Percentiles rank a stretch among this genome's conserved stretches.
These are phyloP conservation scores for Gouania willdenowi DNA, from an alignment of 2,797 vertebrate species.

Conservation along the genomic window DNA sequence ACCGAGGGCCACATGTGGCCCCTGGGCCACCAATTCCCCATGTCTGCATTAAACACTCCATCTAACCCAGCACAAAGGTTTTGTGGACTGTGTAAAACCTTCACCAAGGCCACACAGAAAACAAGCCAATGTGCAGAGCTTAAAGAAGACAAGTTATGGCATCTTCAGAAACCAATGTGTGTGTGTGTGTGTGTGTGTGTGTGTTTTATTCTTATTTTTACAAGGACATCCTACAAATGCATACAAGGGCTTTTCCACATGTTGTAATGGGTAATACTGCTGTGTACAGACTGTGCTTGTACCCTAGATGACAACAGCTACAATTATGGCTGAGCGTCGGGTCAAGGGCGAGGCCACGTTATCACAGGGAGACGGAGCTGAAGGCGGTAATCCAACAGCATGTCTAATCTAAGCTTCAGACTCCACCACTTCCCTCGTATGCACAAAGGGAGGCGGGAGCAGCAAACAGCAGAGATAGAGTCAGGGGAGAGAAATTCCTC, in stretches of 20 bases:
- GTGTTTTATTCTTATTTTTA: no score
- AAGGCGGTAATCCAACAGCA: constrained; percentile 41
- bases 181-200: no score
- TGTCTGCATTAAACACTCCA: constrained; percentile 17
- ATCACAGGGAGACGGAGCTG: constrained; percentile 23
- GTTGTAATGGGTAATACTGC: constrained; percentile 4
- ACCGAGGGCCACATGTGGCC: constrained; percentile 1
- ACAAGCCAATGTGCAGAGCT: constrained; percentile 5
- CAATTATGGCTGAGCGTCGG: constrained; percentile 12
- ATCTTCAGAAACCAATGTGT: no score
- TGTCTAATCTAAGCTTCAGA: constrained; percentile 36
- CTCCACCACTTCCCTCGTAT: constrained; percentile 28
- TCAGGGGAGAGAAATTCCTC: not conserved
- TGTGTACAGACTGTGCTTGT: not conserved
- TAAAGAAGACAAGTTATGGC: not conserved
- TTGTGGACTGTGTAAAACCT: constrained; percentile 29
- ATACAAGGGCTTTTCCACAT: not conserved
- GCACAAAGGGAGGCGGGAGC: not conserved
- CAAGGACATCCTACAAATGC: not conserved
- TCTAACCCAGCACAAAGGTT: constrained; percentile 14
- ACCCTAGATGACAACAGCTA: constrained; percentile 2
- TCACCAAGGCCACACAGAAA: constrained; percentile 28
- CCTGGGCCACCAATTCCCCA: no score
- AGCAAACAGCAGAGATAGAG: not conserved
- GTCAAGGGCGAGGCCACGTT: constrained; percentile 33